Conservation (phyloP, 2,797 vertebrate species). For the Semaprochilodus insignis region DNA sequence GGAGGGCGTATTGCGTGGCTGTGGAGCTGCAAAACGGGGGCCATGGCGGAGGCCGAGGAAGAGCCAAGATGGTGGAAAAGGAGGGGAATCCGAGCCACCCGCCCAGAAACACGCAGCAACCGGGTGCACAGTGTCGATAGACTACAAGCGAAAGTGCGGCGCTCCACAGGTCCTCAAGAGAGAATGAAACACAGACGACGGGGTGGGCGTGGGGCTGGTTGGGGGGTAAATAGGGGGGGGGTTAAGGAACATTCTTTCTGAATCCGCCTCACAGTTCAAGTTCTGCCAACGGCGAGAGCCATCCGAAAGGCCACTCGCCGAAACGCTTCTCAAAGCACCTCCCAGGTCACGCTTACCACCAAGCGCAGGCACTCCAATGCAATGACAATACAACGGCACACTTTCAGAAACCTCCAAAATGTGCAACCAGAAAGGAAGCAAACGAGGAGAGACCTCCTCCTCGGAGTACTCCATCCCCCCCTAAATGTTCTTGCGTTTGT, state of each 20-base stretch:
- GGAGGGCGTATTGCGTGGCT: not conserved
- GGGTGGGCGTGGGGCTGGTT: not conserved
- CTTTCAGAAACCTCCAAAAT: slow-evolving; percentile 13
- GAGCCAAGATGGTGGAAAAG: slow-evolving; percentile 23
- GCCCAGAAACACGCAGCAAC: slow-evolving; percentile 16
- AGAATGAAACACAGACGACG: slow-evolving; percentile 4
- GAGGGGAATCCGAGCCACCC: not conserved
- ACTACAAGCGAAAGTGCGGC: slow-evolving; percentile 39
- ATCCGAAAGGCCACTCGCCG: not conserved
- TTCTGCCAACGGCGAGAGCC: slow-evolving; percentile 35
- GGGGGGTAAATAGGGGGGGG: not conserved
- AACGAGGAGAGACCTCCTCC: not conserved
- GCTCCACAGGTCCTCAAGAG: not conserved
- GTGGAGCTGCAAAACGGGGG: not conserved
- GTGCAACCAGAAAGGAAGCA: not conserved
- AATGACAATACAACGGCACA: slow-evolving; percentile 23
- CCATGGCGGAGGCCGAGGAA: slow-evolving; percentile 24
- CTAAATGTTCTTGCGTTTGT: not conserved
- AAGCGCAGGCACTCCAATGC: slow-evolving; percentile 37
- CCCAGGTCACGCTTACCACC: not conserved
- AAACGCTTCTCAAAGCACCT: slow-evolving; percentile 8
- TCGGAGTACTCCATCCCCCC: not conserved
- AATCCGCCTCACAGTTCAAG: slow-evolving; percentile 47
- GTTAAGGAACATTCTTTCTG: slow-evolving; percentile 10
- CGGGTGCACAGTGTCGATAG: slow-evolving; percentile 55